Conservation (phyloP, 23 tunicate species). For the Styela clava region DNA sequence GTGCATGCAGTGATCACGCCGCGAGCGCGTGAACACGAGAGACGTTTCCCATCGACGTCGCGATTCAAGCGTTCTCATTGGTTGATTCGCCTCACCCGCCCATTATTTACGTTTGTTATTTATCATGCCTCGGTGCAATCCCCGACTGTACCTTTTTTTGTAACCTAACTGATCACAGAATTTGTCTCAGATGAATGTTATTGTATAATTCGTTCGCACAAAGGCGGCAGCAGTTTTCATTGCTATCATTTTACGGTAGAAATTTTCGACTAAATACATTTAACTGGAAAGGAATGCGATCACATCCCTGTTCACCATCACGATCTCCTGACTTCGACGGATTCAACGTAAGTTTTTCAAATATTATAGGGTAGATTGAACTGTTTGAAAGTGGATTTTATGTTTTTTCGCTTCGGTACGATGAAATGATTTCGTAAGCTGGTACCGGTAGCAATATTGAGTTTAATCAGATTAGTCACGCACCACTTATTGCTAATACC, state of each 20-base stretch:
- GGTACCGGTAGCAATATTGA: no score
- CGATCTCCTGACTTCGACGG: slow-evolving; percentile 12
- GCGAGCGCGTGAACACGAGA: slow-evolving; percentile 22
- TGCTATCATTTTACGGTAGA: no score
- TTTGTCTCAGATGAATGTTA: no score
- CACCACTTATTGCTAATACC: no score
- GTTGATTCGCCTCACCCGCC: slow-evolving; percentile 22
- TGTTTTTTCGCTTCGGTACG: no score
- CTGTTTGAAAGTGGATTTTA: no score
- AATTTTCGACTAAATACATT: neutral
- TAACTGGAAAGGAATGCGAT: slow-evolving; percentile 11
- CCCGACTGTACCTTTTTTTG: slow-evolving; percentile 13
- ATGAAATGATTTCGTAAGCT: no score
- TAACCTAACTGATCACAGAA: neutral
- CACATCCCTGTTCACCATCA: slow-evolving; percentile 29
- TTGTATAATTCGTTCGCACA: no score
- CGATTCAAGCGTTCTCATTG: neutral
- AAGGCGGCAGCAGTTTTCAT: no score
- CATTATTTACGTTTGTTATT: slow-evolving; percentile 8
- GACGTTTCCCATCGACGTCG: neutral
- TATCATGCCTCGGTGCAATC: slow-evolving; percentile 1
- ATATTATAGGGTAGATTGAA: no score
- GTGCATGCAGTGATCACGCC: slow-evolving; percentile 29
- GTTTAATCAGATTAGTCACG: no score
- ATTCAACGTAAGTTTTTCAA: slow-evolving; percentile 20